Base-by-base conservation (phyloP, 2,888 invertebrate species). In the Himalopsyche japonica region DNA sequence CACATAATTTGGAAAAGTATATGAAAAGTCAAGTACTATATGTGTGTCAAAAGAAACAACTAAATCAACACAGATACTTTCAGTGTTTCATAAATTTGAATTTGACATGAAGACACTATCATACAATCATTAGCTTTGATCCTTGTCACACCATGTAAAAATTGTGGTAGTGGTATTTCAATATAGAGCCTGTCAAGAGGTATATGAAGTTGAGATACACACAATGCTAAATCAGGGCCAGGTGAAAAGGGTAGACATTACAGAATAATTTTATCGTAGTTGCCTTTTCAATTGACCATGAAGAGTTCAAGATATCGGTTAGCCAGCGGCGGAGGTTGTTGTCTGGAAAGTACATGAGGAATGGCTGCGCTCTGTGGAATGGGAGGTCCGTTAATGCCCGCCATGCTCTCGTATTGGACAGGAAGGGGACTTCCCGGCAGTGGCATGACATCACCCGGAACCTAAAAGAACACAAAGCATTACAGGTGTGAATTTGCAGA, bases 291-390 rank as follows among this genome's bases (percentile, higher is more conserved):
- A 79, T 86, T 86, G 64, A 86, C 86, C 85, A 86, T 86, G 48
- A 86, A 86, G 30, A 86, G 82, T 78, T 85, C 85, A 34, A 86
- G 64, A 37, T 85, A 86, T 78, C 86, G 79, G 57, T 80, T 86
- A 15, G 86, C 84, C 37, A 86, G 77, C 3, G 86, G 84, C 34
- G 6, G 81, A 32, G 4, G 81, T 70, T 3, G 81, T 70, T 6
- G 79, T 48, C 47, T 20, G 32, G 20, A 76, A 20, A n/a, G 80
- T 27, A 81, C 79, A 3, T 78, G 83, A 12, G 83, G 81, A 30
- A 57, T 78, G 37, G 78, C 78, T 48, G 83, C 80, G 48, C 37
- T 78, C 81, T 76, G 48, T 37, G 79, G 48, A n/a, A 79, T 81
- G 49, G 47, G 81, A 20, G 82, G 86, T 57, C 81, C 48, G 18